Conservation (phyloP, 2,888 invertebrate genomes). For the Sphinx pinastri region DNA sequence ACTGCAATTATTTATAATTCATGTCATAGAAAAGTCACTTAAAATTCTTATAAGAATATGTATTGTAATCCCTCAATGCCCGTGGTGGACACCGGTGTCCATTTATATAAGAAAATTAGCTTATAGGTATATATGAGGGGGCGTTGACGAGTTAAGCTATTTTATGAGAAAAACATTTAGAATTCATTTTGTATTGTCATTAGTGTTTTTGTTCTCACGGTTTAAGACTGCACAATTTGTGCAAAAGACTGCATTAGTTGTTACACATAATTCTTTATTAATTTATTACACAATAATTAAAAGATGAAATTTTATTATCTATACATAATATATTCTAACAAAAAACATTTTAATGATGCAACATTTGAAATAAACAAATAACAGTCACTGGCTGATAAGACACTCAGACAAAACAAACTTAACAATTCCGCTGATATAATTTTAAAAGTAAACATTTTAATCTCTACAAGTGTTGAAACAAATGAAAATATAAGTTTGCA, state of each 20-base stretch:
- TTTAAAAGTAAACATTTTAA: constrained; percentile 42
- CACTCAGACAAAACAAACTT: constrained; percentile 41
- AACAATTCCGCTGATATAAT: constrained; percentile 40
- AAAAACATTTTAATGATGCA: constrained; percentile 41
- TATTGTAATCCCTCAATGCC: too few relatives aligned
- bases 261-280: neutral
- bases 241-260: neutral
- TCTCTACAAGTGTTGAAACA: constrained; percentile 31
- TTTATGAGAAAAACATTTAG: neutral
- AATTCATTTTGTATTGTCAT: too few relatives aligned
- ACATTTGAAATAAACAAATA: constrained; percentile 36
- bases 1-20: too few relatives aligned
- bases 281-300: neutral
- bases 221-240: neutral
- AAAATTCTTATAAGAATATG: too few relatives aligned
- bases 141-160: too few relatives aligned
- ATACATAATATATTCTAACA: neutral
- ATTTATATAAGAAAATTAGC: too few relatives aligned
- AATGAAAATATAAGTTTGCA: constrained; percentile 45
- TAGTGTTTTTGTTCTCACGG: neutral
- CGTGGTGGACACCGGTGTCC: too few relatives aligned
- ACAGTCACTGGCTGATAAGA: constrained; percentile 47
- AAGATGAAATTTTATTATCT: neutral
- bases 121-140: too few relatives aligned
- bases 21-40: too few relatives aligned